These are phyloP conservation scores for Hydropsyche tenuis DNA, from an alignment of 1,140 invertebrate genomes.

Conservation along the genomic window DNA sequence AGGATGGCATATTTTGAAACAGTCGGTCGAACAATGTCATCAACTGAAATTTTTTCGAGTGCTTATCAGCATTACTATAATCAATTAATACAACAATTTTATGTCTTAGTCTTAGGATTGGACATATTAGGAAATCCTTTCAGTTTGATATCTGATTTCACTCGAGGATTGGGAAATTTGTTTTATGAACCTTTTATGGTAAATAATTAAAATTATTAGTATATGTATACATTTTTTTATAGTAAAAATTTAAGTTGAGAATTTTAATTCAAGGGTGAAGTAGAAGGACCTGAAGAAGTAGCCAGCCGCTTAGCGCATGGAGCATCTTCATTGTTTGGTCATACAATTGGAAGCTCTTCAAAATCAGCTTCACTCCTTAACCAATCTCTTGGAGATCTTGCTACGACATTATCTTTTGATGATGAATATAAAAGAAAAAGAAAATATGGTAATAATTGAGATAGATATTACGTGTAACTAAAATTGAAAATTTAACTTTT, in stretches of 20 bases:
- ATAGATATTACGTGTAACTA: neutral
- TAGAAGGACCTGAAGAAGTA: conserved; percentile 48
- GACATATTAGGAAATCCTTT: conserved; percentile 93
- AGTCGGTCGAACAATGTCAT: conserved; percentile 68
- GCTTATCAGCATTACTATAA: conserved; percentile 75
- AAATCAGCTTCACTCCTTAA: conserved; percentile 40
- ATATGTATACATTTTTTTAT: conserved; percentile 4
- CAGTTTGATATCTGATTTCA: conserved; percentile 74
- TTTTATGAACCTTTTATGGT: conserved; percentile 78
- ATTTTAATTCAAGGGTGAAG: conserved; percentile 40
- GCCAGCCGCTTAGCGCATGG: conserved; percentile 44
- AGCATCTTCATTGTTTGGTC: conserved; percentile 64
- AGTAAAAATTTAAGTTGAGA: too few species aligned
- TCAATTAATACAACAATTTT: conserved; percentile 87
- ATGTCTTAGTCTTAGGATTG: conserved; percentile 85
- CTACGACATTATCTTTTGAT: conserved; percentile 73
- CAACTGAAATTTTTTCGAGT: conserved; percentile 65
- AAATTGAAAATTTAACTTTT: conserved; percentile 22
- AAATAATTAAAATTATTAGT: conserved; percentile 36
- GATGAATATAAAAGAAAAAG: conserved; percentile 72
- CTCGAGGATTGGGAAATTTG: conserved; percentile 71
- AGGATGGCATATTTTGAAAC: conserved; percentile 84
- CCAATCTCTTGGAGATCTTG: conserved; percentile 67
- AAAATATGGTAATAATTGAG: conserved; percentile 41
- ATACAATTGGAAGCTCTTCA: conserved; percentile 65